Evolutionary conservation across 2,113 vertebrate genomes (phyloP), one percentile per base, ranked within the genome.

Genomic region (Rhea pennata): DNA sequence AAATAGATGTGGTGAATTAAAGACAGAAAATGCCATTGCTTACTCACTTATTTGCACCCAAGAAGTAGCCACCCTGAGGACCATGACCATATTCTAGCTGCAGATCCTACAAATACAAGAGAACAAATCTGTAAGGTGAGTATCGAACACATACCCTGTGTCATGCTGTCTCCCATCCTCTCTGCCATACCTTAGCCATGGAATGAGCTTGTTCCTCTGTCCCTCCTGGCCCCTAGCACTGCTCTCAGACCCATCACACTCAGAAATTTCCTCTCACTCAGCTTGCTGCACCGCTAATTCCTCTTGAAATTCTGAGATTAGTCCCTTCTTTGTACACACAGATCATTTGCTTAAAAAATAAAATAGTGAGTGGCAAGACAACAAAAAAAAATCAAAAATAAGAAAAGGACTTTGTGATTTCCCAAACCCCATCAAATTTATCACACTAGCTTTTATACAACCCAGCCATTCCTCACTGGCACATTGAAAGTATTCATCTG

Each of bases 11-110:
- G 11, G 93, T 64, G 15, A 84, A 83, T 56, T 93, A 51, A 88
- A 89, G 42, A 79, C 19, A 75, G 40, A 87, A 92, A 87, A 74
- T 15, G 19, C 8, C 16, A 0, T 10, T 72, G 62, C 91, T 97
- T 97, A 98, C 99, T 99, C 98, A 99, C 99, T 99, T 99, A 98
- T 99, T 99, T 98, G 98, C 98, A 97, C 99, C 99, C 95, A 99
- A 95, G 19, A 99, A 98, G 97, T 98, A 98, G 93, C 97, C 97
- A 93, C 98, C 97, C 64, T 98, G 98, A 78, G 98, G 98, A 95
- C 99, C 98, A 39, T 98, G 98, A 69, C 98, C 98, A 26, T 99
- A 99, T 93, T 99, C 99, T 95, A 99, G 94, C 67, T 99, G 99
- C 64, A 99, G 97, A 94, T 99, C 99, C 99, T 99, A 95, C 48